Evolutionary conservation across 1,140 invertebrate species (phyloP), one percentile per base, ranked within the genome.

Genomic region (Apis dorsata): DNA sequence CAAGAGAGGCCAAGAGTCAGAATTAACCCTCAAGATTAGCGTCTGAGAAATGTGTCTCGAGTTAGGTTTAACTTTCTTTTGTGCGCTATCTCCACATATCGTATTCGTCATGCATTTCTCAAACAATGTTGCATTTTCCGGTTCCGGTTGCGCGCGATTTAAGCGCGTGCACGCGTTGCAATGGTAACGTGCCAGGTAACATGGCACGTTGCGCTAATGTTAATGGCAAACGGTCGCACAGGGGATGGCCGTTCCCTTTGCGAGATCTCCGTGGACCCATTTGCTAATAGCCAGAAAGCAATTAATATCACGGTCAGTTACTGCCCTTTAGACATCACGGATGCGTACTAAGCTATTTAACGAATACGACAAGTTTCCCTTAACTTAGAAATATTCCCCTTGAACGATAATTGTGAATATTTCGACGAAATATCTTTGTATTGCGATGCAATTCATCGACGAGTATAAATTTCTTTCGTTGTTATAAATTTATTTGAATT

Each of bases 281-380:
- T 90, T 87, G 81, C 90, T 91, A 91, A 92, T 92, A 89, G 91
- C 87, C 75, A 90, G 85, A 89, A 88, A 91, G 90, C 89, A 92
- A 92, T 92, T 92, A 92, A 91, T 92, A 91, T 91, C 87, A 86
- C 71, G 82, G 86, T 84, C 88, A 86, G 89, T 89, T 79, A 85
- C 76, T 59, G 49, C 81, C 69, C 76, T 72, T 83, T 79, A 71
- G 59, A 65, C 68, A 24, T 53, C 68, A 71, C 68, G 68, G 74
- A 59, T 66, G 76, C 76, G 76, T 72, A 51, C 28, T 59, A 68
- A 72, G 53, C 51, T 51, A 60, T 12, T 62, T 71, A 79, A 28
- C 21, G 44, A 24, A 28, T 4, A 44, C 2, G 1, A 8, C 11
- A 3, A 15, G 4, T 8, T 21, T 17, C 24, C 19, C 34, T 44